Evolutionary conservation across 2,797 vertebrate genomes (phyloP).

Genomic region (Xenopus petersii): DNA sequence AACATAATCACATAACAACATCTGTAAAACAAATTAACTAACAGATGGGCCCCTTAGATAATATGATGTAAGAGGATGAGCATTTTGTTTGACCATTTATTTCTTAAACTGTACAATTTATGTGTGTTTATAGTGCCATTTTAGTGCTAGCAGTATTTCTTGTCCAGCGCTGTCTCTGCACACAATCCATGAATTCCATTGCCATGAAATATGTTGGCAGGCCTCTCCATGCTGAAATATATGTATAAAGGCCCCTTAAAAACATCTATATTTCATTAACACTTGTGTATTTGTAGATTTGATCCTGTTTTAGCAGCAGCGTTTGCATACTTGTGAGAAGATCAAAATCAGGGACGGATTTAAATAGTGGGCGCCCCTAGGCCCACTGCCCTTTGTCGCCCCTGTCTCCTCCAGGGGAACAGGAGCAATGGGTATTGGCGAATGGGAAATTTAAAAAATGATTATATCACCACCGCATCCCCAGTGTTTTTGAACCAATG

Average conservation of each 20-base stretch:
- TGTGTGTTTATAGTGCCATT: slow-evolving; percentile 30
- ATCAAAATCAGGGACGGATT: too few relatives aligned
- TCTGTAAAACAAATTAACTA: neutral
- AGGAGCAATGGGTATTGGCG: too few relatives aligned
- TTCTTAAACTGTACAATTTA: neutral
- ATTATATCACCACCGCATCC: too few relatives aligned
- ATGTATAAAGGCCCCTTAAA: neutral
- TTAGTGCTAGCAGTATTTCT: slow-evolving; percentile 20
- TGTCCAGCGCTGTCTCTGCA: slow-evolving; percentile 24
- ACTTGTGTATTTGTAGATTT: too few relatives aligned
- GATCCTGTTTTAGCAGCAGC: too few relatives aligned
- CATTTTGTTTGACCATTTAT: neutral
- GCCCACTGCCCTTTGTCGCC: too few relatives aligned
- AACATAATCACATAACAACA: neutral
- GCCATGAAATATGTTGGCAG: slow-evolving; percentile 20
- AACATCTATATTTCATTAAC: neutral
- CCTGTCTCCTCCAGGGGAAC: too few relatives aligned
- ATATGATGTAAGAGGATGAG: neutral
- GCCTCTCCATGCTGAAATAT: slow-evolving; percentile 7
- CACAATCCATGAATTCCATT: slow-evolving; percentile 37
- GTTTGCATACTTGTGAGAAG: too few relatives aligned
- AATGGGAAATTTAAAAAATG: too few relatives aligned
- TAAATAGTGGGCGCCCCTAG: too few relatives aligned
- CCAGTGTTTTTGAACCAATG: too few relatives aligned
- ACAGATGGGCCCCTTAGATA: neutral